Evolutionary conservation across 2,888 invertebrate species (phyloP).

Genomic region (Eupithecia inturbata): DNA sequence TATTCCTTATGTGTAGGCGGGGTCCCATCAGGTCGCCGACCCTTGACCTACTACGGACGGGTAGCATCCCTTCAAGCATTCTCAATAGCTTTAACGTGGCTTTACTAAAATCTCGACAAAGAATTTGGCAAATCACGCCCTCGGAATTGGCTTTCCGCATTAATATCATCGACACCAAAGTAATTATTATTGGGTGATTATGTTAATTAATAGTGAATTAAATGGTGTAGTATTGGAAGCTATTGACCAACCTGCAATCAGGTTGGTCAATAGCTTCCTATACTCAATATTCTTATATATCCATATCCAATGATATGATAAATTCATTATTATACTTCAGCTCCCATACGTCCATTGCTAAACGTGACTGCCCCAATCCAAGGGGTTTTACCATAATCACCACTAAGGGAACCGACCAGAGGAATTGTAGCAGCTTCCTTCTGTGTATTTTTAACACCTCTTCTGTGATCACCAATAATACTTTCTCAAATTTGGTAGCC

Average conservation of each 20-base stretch:
- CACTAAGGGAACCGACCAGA: too few relatives aligned
- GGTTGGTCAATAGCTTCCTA: too few relatives aligned
- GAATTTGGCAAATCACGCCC: conserved; percentile 33
- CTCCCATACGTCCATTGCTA: too few relatives aligned
- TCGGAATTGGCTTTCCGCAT: conserved; percentile 23
- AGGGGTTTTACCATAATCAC: too few relatives aligned
- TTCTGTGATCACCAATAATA: background rate
- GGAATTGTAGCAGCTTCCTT: too few relatives aligned
- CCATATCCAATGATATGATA: too few relatives aligned
- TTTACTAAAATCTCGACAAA: conserved; percentile 51
- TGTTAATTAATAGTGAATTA: conserved; percentile 31
- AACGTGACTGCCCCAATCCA: too few relatives aligned
- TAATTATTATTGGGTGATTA: conserved; percentile 30
- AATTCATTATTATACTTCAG: background rate
- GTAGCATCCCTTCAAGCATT: conserved; percentile 43
- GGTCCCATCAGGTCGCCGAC: conserved; percentile 54
- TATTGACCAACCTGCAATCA: conserved; percentile 24
- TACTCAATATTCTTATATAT: too few relatives aligned
- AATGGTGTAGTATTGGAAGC: conserved; percentile 13
- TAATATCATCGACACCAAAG: conserved; percentile 16
- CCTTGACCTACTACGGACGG: conserved; percentile 66
- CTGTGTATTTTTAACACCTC: too few relatives aligned
- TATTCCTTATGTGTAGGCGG: conserved; percentile 56
- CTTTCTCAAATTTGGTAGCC: too few relatives aligned
- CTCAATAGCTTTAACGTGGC: conserved; percentile 44